Percentiles rank a stretch among this genome's conserved stretches.
phyloP scores from a whole-genome alignment of 2,888 invertebrate genomes.

The Ctena decussata region DNA sequence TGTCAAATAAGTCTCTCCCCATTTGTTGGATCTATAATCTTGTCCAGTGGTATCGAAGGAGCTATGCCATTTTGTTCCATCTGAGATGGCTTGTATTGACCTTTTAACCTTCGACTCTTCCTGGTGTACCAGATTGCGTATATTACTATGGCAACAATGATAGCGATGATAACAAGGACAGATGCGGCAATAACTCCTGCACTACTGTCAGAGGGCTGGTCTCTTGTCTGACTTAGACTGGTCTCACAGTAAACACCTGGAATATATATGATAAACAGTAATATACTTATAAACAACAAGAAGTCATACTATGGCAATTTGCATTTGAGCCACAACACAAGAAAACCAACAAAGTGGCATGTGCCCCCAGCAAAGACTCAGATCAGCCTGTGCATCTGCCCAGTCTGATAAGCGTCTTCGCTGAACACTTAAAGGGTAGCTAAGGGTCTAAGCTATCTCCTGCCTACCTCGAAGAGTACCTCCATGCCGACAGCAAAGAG shows the following conservation, averaged over 20 bases:
- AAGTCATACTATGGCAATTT: too few relatives aligned
- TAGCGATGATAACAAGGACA: conserved; percentile 63
- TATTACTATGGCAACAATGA: conserved; percentile 61
- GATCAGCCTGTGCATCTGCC: too few relatives aligned
- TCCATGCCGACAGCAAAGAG: too few relatives aligned
- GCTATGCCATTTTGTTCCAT: conserved; percentile 66
- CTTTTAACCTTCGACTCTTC: conserved; percentile 73
- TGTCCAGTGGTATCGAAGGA: conserved; percentile 70
- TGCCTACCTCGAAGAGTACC: too few relatives aligned
- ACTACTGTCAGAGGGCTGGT: neutral
- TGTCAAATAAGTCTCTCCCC: conserved; percentile 70
- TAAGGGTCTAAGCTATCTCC: too few relatives aligned
- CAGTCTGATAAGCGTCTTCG: too few relatives aligned
- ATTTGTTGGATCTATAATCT: conserved; percentile 65
- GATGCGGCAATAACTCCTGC: conserved; percentile 63
- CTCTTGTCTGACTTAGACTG: neutral
- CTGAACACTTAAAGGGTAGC: too few relatives aligned
- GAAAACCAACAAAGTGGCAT: too few relatives aligned
- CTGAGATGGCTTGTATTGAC: conserved; percentile 77
- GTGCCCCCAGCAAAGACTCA: too few relatives aligned
- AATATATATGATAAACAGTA: too few relatives aligned
- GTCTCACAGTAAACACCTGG: conserved; percentile 65
- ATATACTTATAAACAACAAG: too few relatives aligned
- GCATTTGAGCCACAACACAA: too few relatives aligned
- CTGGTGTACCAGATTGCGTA: conserved; percentile 70